Conservation (phyloP, 2,888 invertebrate species). For the Plebejus argus region DNA sequence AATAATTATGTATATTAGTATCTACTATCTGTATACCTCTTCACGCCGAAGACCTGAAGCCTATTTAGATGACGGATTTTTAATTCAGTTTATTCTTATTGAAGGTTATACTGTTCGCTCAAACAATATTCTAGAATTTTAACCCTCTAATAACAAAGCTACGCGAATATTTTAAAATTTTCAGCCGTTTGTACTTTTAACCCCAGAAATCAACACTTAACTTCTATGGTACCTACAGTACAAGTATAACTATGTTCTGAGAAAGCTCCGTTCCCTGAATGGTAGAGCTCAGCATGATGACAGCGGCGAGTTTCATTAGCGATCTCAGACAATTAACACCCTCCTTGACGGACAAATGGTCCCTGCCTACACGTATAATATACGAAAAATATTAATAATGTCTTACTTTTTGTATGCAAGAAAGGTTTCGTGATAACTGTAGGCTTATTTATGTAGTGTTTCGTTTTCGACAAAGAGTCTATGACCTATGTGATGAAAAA, state of each 20-base stretch:
- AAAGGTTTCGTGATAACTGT: not conserved
- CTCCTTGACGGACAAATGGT: slow-evolving; percentile 59
- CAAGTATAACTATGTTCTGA: not conserved
- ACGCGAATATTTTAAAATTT: no score
- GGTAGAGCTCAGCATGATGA: slow-evolving; percentile 23
- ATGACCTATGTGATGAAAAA: no score
- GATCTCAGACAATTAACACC: slow-evolving; percentile 78
- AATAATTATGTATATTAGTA: no score
- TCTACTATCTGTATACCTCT: no score
- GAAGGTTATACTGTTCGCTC: no score
- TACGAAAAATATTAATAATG: not conserved
- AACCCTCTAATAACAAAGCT: no score
- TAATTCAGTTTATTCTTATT: no score
- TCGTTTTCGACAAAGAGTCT: not conserved
- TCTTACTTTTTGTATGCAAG: not conserved
- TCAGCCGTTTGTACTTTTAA: no score
- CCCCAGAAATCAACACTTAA: not conserved
- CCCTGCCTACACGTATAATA: slow-evolving; percentile 32
- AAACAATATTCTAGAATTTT: no score
- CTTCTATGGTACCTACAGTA: not conserved
- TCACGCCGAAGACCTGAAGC: no score
- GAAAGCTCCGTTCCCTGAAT: not conserved
- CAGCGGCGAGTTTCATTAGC: slow-evolving; percentile 68
- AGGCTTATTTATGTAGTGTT: not conserved
- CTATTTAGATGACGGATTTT: no score